Evolutionary conservation across 2,888 invertebrate species (phyloP), one percentile per base, ranked within the genome.

Genomic region (Cheiracanthium punctorium): DNA sequence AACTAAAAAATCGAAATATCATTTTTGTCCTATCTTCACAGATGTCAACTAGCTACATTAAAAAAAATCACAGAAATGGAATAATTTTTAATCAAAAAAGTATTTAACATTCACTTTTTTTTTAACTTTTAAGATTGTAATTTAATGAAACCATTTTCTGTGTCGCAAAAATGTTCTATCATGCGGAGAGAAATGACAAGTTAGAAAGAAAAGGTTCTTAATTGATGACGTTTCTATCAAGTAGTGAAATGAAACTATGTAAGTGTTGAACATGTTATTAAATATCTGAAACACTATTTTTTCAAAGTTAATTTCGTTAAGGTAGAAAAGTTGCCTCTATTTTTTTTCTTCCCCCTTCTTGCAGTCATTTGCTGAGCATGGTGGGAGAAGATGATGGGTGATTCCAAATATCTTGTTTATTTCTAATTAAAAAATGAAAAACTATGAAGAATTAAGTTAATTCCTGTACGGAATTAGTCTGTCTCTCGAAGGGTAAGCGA

Each of bases 81-180:
- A 58, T 58, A 58, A 58, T 58, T 58, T 58, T 58, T 58, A 58
- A 58, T 58, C 58, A 58, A 58, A 24, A 58, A 58, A 58, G 58
- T 24, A 58, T 58, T 58, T 58, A 58, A 58, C 5, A 24, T 58
- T 58, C 17, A 10, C 14, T 48, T 48, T 48, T 17, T 17, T 17
- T 58, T 58, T 58, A 5, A 4, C 24, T 58, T 37, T 37, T 10
- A 24, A 58, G 58, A 58, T 58, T 24, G 58, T 58, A 58, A 58
- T 58, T 58, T 58, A 58, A 58, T 58, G 24, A 58, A 58, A 58
- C 58, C 12, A 58, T 58, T 58, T 58, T 58, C 58, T 24, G 58
- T 58, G 58, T 24, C 58, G 17, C 58, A 58, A 58, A 58, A 58
- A 58, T 58, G 12, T 58, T 58, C 58, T 58, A 58, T 58, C 58